Evolutionary conservation across 2,888 invertebrate genomes (phyloP).

Genomic region (Epirrhoe tristata): DNA sequence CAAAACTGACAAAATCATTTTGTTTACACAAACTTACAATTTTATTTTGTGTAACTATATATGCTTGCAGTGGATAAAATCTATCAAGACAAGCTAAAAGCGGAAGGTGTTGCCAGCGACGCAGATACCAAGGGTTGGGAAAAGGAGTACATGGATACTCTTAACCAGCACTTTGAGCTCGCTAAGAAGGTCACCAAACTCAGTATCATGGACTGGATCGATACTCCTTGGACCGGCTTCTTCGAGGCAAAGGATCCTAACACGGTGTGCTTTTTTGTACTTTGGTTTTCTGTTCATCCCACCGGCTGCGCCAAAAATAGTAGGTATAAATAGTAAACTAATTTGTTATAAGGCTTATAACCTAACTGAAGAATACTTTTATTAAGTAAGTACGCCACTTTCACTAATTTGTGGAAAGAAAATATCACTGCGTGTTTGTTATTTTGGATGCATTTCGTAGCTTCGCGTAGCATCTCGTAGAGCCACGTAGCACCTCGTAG

Average conservation of each 20-base stretch:
- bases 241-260: slow-evolving; percentile 93
- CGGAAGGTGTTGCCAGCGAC: slow-evolving; percentile 89
- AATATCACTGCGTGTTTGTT: no score
- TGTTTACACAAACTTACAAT: no score
- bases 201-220: slow-evolving; percentile 96
- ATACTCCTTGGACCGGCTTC: slow-evolving; percentile 97
- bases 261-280: slow-evolving; percentile 64
- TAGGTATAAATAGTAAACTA: neutral
- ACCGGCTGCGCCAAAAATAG: neutral
- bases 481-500: no score
- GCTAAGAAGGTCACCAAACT: slow-evolving; percentile 77
- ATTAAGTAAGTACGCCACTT: neutral
- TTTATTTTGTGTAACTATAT: no score
- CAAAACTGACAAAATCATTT: no score
- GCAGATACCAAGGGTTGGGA: slow-evolving; percentile 86
- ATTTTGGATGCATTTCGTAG: no score
- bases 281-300: neutral
- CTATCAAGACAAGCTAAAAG: slow-evolving; percentile 90
- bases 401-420: neutral
- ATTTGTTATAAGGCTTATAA: neutral
- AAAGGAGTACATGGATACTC: slow-evolving; percentile 74
- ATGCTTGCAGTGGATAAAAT: slow-evolving; percentile 85
- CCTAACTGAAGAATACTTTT: neutral
- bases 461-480: no score
- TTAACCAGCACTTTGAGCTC: slow-evolving; percentile 76